Percentiles rank a stretch among this genome's conserved stretches.
These are phyloP conservation scores for Zonotrichia albicollis DNA, from an alignment of 2,797 vertebrate genomes.

Conservation along the genomic window DNA sequence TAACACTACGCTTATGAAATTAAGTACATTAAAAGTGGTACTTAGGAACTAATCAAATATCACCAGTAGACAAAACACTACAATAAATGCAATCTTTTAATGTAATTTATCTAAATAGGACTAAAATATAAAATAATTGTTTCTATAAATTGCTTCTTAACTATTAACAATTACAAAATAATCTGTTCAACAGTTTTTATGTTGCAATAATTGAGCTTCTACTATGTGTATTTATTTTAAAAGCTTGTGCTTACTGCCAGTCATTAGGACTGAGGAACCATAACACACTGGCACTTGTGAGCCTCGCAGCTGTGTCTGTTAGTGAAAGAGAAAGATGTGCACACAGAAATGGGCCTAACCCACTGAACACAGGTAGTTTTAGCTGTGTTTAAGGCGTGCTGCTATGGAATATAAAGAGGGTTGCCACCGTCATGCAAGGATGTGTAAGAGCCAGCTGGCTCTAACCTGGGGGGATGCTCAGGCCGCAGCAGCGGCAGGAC, in stretches of 20 bases:
- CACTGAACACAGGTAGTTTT: not conserved
- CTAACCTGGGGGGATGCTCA: fast-evolving
- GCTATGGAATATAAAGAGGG: not conserved
- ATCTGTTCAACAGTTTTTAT: not conserved
- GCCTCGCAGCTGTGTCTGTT: fast-evolving
- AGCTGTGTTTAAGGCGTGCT: not conserved
- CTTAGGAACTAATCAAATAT: not conserved
- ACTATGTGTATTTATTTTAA: fast-evolving
- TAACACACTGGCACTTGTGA: not conserved
- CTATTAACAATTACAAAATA: not conserved
- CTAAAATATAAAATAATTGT: not conserved
- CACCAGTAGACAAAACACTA: not conserved
- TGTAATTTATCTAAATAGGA: not conserved
- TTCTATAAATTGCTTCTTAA: not conserved
- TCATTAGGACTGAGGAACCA: not conserved
- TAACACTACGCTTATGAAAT: not conserved
- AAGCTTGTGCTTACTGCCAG: not conserved
- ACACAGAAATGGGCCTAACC: not conserved
- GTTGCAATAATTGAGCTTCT: not conserved
- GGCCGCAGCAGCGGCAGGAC: not conserved
- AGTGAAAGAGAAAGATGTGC: not conserved
- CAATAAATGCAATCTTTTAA: not conserved
- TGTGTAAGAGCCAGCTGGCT: not conserved
- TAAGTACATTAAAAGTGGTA: not conserved
- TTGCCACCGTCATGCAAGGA: not conserved